Conservation (phyloP, 2,888 invertebrate species). For the Schizaphis graminum region DNA sequence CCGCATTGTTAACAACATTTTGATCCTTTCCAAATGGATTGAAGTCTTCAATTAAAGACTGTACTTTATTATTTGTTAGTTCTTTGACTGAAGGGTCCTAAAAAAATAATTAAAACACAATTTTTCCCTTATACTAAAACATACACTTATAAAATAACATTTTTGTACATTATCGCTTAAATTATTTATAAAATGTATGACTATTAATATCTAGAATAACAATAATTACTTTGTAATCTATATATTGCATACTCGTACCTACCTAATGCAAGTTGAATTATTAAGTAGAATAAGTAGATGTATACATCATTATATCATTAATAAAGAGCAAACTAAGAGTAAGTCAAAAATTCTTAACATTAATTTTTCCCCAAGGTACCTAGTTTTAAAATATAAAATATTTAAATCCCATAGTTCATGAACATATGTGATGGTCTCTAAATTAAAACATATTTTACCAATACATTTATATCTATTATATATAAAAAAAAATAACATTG, state of each 20-base stretch:
- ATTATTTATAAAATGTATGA: not conserved
- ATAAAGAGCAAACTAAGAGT: not conserved
- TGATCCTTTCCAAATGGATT: constrained; percentile 65
- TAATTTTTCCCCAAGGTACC: not conserved
- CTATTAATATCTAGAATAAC: not conserved
- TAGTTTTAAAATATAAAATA: not conserved
- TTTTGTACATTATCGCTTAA: not conserved
- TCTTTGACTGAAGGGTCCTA: constrained; percentile 97
- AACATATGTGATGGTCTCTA: not conserved
- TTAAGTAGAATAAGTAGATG: not conserved
- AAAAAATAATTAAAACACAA: constrained; percentile 47
- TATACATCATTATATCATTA: not conserved
- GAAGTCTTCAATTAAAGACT: constrained; percentile 65
- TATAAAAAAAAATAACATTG: not conserved
- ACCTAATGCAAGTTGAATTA: not conserved
- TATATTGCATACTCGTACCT: no score
- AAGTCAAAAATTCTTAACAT: not conserved
- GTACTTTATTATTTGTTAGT: constrained; percentile 75
- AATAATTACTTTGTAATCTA: not conserved
- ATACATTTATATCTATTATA: not conserved
- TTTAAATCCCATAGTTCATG: not conserved
- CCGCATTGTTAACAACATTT: constrained; percentile 64
- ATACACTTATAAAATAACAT: not conserved
- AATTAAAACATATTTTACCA: not conserved
- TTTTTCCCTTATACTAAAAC: constrained; percentile 36